phyloP scores from a whole-genome alignment of 2,113 vertebrate species.

The Atrichornis clamosus region DNA sequence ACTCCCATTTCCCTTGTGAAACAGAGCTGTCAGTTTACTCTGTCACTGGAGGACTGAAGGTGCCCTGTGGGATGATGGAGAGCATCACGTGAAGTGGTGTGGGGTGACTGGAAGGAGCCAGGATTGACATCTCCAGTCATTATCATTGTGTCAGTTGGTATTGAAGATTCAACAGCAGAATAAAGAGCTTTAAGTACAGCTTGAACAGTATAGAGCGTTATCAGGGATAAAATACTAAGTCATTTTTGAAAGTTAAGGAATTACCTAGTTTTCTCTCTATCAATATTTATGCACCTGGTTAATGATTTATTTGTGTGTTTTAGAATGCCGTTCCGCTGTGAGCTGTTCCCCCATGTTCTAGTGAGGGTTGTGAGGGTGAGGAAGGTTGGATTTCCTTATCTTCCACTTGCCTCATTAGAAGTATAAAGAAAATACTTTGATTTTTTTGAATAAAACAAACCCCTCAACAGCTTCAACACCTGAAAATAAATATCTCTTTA shows the following conservation, averaged over 20 bases:
- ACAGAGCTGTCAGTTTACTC: background rate
- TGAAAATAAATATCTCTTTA: background rate
- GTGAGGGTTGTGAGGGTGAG: background rate
- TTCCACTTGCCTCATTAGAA: background rate
- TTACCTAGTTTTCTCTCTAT: background rate
- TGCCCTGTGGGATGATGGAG: background rate
- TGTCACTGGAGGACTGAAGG: background rate
- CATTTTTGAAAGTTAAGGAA: background rate
- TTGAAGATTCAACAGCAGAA: background rate
- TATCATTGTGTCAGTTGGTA: background rate
- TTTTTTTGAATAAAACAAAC: background rate
- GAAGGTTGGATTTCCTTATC: background rate
- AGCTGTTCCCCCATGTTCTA: background rate
- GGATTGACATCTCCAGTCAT: fast-evolving
- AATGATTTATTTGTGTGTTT: background rate
- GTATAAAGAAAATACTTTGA: background rate
- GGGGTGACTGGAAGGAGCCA: background rate
- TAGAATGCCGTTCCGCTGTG: background rate
- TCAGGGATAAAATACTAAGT: background rate
- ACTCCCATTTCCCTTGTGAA: background rate
- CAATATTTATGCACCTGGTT: background rate
- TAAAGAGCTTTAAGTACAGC: background rate
- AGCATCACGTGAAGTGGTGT: background rate
- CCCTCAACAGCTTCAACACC: background rate
- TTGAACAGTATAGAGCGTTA: background rate